A percentile compares a stretch with the other conserved stretches of the same genome.
Conservation (phyloP, 2,797 vertebrate species). For the Spondyliosoma cantharus region DNA sequence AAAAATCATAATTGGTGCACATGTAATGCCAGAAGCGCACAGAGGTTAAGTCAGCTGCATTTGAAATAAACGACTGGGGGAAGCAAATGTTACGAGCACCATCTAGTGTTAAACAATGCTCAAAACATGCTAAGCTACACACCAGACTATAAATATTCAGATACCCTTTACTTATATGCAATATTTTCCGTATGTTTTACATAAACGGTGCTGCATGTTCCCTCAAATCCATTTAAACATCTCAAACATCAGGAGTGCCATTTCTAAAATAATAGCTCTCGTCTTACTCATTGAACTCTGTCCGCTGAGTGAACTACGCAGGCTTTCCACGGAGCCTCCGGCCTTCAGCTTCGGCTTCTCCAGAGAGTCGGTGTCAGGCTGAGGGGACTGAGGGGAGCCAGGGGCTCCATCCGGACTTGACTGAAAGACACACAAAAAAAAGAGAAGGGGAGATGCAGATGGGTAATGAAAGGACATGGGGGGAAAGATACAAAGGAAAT, state of each 20-base stretch:
- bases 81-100: conserved; percentile 26
- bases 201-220: background rate
- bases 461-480: conserved; percentile 19
- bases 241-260: background rate
- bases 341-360: conserved; percentile 98
- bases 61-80: background rate
- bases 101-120: conserved; percentile 48
- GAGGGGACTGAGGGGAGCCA: conserved; percentile 86
- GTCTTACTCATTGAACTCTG: conserved; percentile 98
- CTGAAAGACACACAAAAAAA: conserved; percentile 70
- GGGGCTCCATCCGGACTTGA: conserved; percentile 89
- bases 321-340: conserved; percentile 96
- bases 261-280: background rate
- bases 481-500: conserved; percentile 17
- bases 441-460: conserved; percentile 10
- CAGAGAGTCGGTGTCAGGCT: conserved; percentile 88
- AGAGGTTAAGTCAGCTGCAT: conserved; percentile 6
- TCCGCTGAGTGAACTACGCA: conserved; percentile 96
- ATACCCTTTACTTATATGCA: background rate
- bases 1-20: conserved; percentile 7
- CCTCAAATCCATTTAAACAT: background rate
- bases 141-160: background rate
- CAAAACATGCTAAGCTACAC: background rate
- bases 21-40: background rate
- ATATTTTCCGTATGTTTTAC: background rate